Evolutionary conservation across 2,113 vertebrate genomes (phyloP).

Genomic region (Platycercus adscitus): DNA sequence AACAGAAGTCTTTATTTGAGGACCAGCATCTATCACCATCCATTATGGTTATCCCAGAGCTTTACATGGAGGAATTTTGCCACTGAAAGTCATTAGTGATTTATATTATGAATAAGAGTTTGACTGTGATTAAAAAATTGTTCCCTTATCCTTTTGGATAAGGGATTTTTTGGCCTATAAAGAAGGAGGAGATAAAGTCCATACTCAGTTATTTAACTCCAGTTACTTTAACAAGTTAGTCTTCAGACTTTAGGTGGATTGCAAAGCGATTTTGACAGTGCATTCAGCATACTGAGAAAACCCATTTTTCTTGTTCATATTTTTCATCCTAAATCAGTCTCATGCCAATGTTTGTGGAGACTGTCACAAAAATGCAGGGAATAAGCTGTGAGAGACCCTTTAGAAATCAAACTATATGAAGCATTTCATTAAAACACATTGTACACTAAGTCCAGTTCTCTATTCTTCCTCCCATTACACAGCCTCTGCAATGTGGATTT

Average conservation of each 20-base stretch:
- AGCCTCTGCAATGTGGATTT: background rate
- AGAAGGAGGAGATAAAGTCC: background rate
- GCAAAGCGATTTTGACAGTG: background rate
- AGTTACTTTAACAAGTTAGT: background rate
- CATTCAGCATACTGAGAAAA: background rate
- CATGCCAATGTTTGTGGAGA: background rate
- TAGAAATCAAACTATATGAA: background rate
- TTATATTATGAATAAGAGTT: background rate
- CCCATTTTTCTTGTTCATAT: background rate
- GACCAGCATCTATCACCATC: background rate
- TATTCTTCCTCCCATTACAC: background rate
- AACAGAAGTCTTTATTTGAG: background rate
- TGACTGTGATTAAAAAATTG: rapidly evolving
- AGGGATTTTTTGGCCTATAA: rapidly evolving
- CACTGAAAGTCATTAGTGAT: background rate
- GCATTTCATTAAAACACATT: background rate
- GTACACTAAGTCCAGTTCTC: background rate
- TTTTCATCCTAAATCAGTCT: background rate
- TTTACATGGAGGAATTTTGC: background rate
- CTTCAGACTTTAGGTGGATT: background rate
- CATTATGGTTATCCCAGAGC: background rate
- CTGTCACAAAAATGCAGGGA: background rate
- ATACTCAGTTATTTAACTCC: background rate
- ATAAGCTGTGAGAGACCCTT: background rate
- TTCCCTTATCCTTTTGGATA: background rate